Evolutionary conservation across 2,797 vertebrate genomes (phyloP), one percentile per base, ranked within the genome.

Genomic region (Serranus cabrilla): DNA sequence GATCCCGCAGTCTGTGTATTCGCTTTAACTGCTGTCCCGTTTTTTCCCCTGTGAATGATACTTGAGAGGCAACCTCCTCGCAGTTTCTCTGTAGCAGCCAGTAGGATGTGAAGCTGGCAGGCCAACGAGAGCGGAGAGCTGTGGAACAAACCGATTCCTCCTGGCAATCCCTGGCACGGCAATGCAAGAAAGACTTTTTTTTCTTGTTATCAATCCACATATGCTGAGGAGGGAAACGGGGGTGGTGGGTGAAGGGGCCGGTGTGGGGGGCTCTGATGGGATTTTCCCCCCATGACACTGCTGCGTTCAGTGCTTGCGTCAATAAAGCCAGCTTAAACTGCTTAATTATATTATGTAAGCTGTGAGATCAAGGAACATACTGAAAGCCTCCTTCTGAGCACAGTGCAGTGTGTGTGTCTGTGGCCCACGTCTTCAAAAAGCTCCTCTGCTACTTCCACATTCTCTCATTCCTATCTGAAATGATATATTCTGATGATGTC

Each of bases 301-400:
- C 78, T 74, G 62, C 54, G 46, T 83, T 92, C 73, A 42, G 83
- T 73, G 91, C 87, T 80, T 87, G 84, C 84, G 52, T 94, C 84
- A 91, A 89, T 90, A 92, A 92, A 93, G 81, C 88, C 90, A 83
- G 81, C 82, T 93, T 94, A 93, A 94, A 92, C 83, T 89, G 89
- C 91, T 94, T 95, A 94, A 94, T 93, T 93, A 93, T 93, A 90
- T 94, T 94, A 93, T 90, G 89, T 93, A 93, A 94, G 90, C 90
- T 78, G 74, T 31, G 72, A 93, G 93, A 93, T 93, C 89, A 92
- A 92, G 91, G 89, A 91, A 88, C 84, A 78, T 87, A 85, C 76
- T 78, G 89, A 89, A 87, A 91, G 84, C 84, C 85, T 88, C 76
- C 77, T 81, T 79, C 83, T 66, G 49, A 87, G 84, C 27, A 34